Evolutionary conservation across 2,888 invertebrate species (phyloP), one percentile per base, ranked within the genome.

Genomic region (Thelaira solivaga): DNA sequence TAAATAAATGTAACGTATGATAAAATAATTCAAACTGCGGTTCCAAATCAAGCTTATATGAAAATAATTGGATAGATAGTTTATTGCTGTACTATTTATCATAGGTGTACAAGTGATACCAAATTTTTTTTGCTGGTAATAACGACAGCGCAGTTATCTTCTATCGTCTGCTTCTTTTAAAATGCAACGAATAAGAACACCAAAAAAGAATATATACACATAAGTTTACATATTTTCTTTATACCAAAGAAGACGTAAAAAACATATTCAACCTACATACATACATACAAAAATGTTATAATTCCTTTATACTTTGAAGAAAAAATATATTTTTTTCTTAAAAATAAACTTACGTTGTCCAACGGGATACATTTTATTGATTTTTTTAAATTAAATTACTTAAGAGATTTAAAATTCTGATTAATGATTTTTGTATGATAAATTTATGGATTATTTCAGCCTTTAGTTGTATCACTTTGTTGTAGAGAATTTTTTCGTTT

Each of bases 301-400:
- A n/a, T 10, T 31, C 24, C 16, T 55, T 57, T 34, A 6, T 20
- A 29, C 11, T 26, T 36, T 43, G n/a, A n/a, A n/a, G n/a, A n/a
- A n/a, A n/a, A 47, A 8, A 11, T 16, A 6, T 20, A 31, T 36
- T 20, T 7, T 16, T 22, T 4, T 24, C 13, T 29, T 41, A 18
- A 61, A 57, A 55, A 8, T 13, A 29, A 88, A 92, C 92, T 92
- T 90, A 92, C 92, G 92, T 89, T 92, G 92, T 88, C 92, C 92
- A 88, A 92, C 92, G 86, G 92, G 92, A 90, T 92, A 92, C 92
- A 92, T 92, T 88, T 89, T 90, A 83, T 79, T 81, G 11, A 82
- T 81, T 80, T 82, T 83, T 80, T 57, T 55, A 51, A 53, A 76
- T 73, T 68, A 36, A 72, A 62, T 51, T 59, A 49, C 7, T 72